Evolutionary conservation across 2,797 vertebrate species (phyloP).

Genomic region (Trichosurus vulpecula): DNA sequence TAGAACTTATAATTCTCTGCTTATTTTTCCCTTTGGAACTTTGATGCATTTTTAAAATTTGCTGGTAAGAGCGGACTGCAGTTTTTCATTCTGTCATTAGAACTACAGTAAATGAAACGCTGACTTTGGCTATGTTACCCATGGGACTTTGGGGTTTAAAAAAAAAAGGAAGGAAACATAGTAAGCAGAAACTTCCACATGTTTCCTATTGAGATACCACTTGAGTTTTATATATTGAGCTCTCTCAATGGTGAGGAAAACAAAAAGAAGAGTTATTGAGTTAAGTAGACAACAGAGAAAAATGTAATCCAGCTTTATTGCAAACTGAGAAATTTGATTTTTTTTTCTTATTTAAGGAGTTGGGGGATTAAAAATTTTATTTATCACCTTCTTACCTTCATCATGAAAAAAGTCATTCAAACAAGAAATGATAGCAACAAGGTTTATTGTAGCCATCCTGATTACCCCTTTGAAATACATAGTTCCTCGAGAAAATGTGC

Average conservation of each 20-base stretch:
- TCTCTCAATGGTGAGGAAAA: constrained; percentile 73
- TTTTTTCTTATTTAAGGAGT: constrained; percentile 58
- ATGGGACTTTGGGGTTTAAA: constrained; percentile 73
- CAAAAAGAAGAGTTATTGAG: constrained; percentile 40
- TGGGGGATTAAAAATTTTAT: constrained; percentile 47
- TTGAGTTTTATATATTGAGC: constrained; percentile 71
- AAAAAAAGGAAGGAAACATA: constrained; percentile 56
- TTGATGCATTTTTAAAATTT: constrained; percentile 72
- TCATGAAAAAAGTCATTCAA: constrained; percentile 17
- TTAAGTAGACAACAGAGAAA: constrained; percentile 52
- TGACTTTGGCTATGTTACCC: constrained; percentile 72
- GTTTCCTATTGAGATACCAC: constrained; percentile 34
- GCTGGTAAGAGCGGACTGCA: constrained; percentile 74
- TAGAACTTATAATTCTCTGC: constrained; percentile 77
- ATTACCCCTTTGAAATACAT: too few relatives aligned
- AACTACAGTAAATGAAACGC: constrained; percentile 76
- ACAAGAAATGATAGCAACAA: too few relatives aligned
- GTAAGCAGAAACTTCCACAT: background rate
- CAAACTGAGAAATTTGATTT: constrained; percentile 58
- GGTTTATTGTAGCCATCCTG: too few relatives aligned
- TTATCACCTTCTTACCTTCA: constrained; percentile 13
- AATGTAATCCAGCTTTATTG: constrained; percentile 1
- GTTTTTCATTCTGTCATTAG: constrained; percentile 80
- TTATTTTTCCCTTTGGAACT: constrained; percentile 75
- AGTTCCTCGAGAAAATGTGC: too few relatives aligned